Evolutionary conservation across 2,113 vertebrate species (phyloP).

Genomic region (pig (Sus scrofa)): DNA sequence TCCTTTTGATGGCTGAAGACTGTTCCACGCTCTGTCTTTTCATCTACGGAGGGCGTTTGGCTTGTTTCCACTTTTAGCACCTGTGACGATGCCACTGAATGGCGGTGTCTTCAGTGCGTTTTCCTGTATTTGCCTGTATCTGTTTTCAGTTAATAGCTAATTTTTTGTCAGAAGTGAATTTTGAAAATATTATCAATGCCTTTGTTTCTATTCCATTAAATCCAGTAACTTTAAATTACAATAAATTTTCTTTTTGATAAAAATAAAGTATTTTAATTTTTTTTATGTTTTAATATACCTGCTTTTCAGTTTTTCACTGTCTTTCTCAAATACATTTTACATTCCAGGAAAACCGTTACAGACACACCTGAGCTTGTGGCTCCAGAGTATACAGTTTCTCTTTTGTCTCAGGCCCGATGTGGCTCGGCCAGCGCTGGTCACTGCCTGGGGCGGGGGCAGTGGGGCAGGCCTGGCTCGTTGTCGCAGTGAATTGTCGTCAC

Average conservation of each 20-base stretch:
- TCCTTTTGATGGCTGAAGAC: neutral
- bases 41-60: too few species aligned
- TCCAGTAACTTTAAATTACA: neutral
- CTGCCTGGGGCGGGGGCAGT: neutral
- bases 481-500: too few species aligned
- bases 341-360: neutral
- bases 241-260: neutral
- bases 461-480: too few species aligned
- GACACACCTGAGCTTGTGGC: accelerated
- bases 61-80: accelerated
- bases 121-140: neutral
- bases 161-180: neutral
- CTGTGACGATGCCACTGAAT: neutral
- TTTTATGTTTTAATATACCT: neutral
- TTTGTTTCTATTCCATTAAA: neutral
- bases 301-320: neutral
- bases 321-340: neutral
- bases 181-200: neutral
- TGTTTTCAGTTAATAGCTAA: neutral
- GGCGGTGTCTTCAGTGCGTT: too few species aligned
- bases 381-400: too few species aligned
- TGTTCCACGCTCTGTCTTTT: accelerated
- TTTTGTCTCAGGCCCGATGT: neutral
- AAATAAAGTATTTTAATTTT: neutral
- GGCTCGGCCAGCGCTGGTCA: neutral